These are phyloP conservation scores for Zelleria hepariella DNA, from an alignment of 2,888 invertebrate genomes.

Conservation along the genomic window DNA sequence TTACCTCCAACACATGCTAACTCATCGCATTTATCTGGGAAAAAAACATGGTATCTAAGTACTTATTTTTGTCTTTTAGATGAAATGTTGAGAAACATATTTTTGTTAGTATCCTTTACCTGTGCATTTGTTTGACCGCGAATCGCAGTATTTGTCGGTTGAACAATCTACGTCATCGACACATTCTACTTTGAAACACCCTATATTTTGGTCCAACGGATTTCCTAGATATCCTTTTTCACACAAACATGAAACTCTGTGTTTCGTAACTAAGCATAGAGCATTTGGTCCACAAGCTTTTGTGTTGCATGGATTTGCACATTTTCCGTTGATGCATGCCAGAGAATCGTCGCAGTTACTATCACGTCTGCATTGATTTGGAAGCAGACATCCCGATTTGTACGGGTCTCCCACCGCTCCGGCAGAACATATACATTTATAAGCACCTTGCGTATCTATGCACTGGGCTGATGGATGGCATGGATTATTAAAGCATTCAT, in stretches of 20 bases:
- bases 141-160: constrained; percentile 81
- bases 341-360: constrained; percentile 82
- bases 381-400: constrained; percentile 78
- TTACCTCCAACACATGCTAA: constrained; percentile 85
- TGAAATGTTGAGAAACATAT: neutral
- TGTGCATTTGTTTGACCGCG: constrained; percentile 81
- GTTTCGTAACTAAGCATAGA: constrained; percentile 79
- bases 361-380: constrained; percentile 82
- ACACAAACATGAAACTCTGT: constrained; percentile 81
- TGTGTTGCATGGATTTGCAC: constrained; percentile 84
- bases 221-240: constrained; percentile 87
- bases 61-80: neutral
- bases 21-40: constrained; percentile 83
- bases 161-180: constrained; percentile 82
- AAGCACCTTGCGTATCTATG: constrained; percentile 84
- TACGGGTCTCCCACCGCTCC: constrained; percentile 83
- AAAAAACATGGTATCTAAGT: constrained; percentile 2
- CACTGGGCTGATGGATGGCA: constrained; percentile 88
- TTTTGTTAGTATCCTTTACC: constrained; percentile 62
- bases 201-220: constrained; percentile 80
- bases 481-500: constrained; percentile 84
- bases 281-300: constrained; percentile 84
- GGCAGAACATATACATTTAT: constrained; percentile 82
- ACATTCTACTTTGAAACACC: constrained; percentile 93
- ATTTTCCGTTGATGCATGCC: constrained; percentile 82